These are phyloP conservation scores for Araneus ventricosus DNA, from an alignment of 1,140 invertebrate species.

Conservation along the genomic window DNA sequence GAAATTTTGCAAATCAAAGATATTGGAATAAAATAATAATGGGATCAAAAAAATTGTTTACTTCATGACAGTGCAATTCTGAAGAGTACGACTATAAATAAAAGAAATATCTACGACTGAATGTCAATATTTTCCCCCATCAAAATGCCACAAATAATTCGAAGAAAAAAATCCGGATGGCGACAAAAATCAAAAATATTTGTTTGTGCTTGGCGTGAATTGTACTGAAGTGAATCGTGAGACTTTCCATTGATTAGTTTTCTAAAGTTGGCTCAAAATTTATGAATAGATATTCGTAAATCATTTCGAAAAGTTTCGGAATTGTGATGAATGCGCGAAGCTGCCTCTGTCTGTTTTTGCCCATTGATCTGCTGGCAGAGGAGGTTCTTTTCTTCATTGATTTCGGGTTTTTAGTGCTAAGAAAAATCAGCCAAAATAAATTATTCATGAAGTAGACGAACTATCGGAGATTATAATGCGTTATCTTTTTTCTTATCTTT, in stretches of 20 bases:
- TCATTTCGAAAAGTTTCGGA: neutral
- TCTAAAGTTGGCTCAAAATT: neutral
- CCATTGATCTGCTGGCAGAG: neutral
- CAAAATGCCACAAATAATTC: neutral
- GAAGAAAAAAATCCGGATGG: neutral
- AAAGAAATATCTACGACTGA: too few species aligned
- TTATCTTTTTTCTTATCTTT: slow-evolving; percentile 3
- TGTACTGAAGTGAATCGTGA: neutral
- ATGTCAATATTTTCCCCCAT: neutral
- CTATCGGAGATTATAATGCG: slow-evolving; percentile 24
- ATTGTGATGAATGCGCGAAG: slow-evolving; percentile 1
- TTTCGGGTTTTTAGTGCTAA: neutral
- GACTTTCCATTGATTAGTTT: slow-evolving; percentile 1
- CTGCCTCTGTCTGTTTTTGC: neutral
- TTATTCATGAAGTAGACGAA: slow-evolving; percentile 15
- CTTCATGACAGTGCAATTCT: too few species aligned
- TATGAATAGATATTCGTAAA: slow-evolving; percentile 1
- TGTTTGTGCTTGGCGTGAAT: slow-evolving; percentile 27
- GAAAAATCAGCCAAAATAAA: slow-evolving; percentile 30
- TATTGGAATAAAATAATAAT: too few species aligned
- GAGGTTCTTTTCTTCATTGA: slow-evolving; percentile 20
- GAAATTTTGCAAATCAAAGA: too few species aligned
- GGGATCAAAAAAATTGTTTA: too few species aligned
- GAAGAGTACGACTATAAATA: too few species aligned
- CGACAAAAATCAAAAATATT: slow-evolving; percentile 4